Conservation (phyloP, 2,797 vertebrate species). For the Sebastes hubbsi region DNA sequence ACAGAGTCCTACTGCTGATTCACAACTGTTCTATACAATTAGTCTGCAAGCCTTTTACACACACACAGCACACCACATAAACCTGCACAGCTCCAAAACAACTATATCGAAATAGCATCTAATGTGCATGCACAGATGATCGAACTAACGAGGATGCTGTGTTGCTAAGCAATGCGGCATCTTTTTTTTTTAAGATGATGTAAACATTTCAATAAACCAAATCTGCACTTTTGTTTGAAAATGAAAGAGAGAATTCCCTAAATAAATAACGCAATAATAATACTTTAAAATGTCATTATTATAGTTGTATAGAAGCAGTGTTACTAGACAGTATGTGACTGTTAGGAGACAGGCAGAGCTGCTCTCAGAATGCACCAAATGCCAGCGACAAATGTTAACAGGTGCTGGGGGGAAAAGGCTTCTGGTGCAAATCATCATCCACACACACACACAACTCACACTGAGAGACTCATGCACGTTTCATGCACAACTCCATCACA, state of each 20-base stretch:
- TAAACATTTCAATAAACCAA: neutral
- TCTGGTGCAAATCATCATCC: conserved; percentile 53
- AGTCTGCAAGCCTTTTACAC: neutral
- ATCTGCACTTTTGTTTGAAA: neutral
- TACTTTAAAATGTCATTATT: neutral
- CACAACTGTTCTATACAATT: conserved; percentile 38
- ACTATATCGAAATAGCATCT: neutral
- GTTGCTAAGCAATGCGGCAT: neutral
- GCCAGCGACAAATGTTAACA: conserved; percentile 75
- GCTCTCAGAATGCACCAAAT: conserved; percentile 50
- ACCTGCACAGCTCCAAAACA: neutral
- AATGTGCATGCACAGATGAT: neutral
- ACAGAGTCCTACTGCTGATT: conserved; percentile 21
- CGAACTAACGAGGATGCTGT: neutral
- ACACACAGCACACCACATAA: neutral
- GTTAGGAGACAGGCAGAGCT: neutral
- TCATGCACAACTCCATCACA: neutral
- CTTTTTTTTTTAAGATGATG: neutral
- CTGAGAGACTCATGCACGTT: neutral
- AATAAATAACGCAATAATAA: neutral
- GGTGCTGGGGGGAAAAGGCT: conserved; percentile 59
- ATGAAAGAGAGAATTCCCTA: neutral
- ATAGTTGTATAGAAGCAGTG: neutral
- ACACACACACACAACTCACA: neutral
- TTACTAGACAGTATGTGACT: neutral